Evolutionary conservation across 1,140 invertebrate genomes (phyloP), one percentile per base, ranked within the genome.

Genomic region (Megalonaias nervosa): DNA sequence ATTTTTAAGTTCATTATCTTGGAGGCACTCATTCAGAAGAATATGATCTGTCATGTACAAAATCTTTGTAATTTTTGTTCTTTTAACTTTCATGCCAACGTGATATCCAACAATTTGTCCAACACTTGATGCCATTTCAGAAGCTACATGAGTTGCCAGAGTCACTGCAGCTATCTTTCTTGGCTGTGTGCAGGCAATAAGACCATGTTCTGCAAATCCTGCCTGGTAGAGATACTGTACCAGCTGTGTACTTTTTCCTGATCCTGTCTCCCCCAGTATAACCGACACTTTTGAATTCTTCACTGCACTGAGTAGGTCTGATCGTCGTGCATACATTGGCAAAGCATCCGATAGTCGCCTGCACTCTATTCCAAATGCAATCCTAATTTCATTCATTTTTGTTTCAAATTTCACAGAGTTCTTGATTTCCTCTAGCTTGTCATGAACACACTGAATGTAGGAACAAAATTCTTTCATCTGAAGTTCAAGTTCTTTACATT

Each of bases 11-110:
- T 66, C 17, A 19, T 56, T 70, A 79, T 90, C 89, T 67, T 96
- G 95, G 11, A 99, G 92, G 91, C 99, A 99, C 92, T 99, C 98
- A 87, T 98, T 93, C 66, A 99, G 94, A 58, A 99, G 90, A 79
- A 98, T 99, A 90, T 98, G 98, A 92, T 99, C 98, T 65, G 98
- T 99, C 97, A 99, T 98, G 85, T 99, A 99, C 91, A 99, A 97
- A 38, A 99, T 94, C 26, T 93, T 88, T 64, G 93, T 94, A 48
- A 92, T 84, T 77, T 93, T 92, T 21, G 92, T 93, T 12, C 92
- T 94, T 83, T 93, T 94, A 81, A 93, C 93, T 87, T 94, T 94
- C 91, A 95, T 94, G 73, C 94, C 92, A 79, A 94, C 94, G 75
- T 93, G 93, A 70, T 86, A 90, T 12, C 90, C 90, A 65, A 90